Base-by-base conservation (phyloP, 2,113 vertebrate species). In the Phoenicopterus ruber region DNA sequence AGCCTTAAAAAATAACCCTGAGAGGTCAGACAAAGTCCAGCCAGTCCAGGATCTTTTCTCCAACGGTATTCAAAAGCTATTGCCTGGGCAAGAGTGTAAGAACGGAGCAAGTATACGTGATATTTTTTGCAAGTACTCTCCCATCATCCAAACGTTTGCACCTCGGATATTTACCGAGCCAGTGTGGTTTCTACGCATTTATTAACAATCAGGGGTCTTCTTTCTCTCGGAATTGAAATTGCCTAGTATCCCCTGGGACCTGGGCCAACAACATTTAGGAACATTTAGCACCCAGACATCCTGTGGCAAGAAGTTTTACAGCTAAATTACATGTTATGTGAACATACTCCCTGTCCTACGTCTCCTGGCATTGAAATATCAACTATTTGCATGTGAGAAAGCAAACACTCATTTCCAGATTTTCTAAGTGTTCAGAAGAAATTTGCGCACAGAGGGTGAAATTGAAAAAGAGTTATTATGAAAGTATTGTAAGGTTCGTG, bases 61-160 rank as follows among this genome's bases (percentile, higher is more conserved):
- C 40, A 26, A 1, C 0, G 0, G 52, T 13, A 31, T 40, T 44
- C 71, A 17, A 31, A 69, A 74, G 57, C 38, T n/a, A 18, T 11
- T 40, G 40, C 62, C 54, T 73, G 74, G 66, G 62, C 29, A 67
- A 14, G 40, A 61, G 18, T 5, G 19, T 54, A 62, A 47, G 70
- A n/a, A 72, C 0, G 1, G 46, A 78, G 46, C 13, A 17, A 47
- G 25, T 11, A 4, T 16, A 31, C 5, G 0, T 24, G 38, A 9
- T 26, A 7, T 32, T 46, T 79, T 79, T 29, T 82, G 77, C 47
- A 87, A 54, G 73, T 58, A 18, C 50, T 78, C 55, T 50, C 69
- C 61, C 57, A 58, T 16, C 73, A 29, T 11, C 59, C 72, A 66
- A 2, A 73, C 54, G 24, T 58, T 70, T 50, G 24, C 29, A 18